Conservation (phyloP, 2,797 vertebrate genomes). For the Lagorchestes hirsutus region DNA sequence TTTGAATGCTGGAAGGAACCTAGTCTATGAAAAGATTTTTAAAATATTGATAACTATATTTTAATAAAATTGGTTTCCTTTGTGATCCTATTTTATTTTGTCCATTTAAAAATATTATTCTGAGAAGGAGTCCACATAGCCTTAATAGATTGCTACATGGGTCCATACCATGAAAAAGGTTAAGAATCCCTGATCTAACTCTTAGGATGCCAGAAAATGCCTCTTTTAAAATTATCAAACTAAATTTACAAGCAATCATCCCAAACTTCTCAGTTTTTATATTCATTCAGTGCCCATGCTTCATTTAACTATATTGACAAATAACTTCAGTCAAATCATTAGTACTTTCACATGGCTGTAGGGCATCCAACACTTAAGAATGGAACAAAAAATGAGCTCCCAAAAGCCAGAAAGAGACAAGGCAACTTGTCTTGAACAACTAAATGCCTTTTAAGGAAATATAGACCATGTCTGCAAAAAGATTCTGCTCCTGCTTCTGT, state of each 20-base stretch:
- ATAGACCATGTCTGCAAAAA: constrained; percentile 39
- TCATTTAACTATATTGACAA: neutral
- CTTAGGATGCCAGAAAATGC: neutral
- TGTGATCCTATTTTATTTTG: neutral
- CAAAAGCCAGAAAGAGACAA: neutral
- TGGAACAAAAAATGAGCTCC: constrained; percentile 22
- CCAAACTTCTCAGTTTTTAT: neutral
- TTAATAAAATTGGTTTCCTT: neutral
- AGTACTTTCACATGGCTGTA: neutral
- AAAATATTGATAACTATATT: neutral
- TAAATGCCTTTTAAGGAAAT: constrained; percentile 33
- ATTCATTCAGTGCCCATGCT: neutral
- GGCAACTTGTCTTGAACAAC: constrained; percentile 8
- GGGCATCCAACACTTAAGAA: neutral
- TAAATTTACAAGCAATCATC: neutral
- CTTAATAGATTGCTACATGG: neutral
- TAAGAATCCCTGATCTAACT: constrained; percentile 26
- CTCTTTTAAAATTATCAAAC: neutral
- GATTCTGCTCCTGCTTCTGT: constrained; percentile 8
- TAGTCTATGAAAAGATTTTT: neutral
- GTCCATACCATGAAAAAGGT: neutral
- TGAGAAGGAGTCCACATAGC: neutral
- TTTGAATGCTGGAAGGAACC: neutral
- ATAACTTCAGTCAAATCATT: neutral
- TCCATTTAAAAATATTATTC: neutral